These are phyloP conservation scores for Oppia nitens DNA, from an alignment of 1,140 invertebrate species.

Conservation along the genomic window DNA sequence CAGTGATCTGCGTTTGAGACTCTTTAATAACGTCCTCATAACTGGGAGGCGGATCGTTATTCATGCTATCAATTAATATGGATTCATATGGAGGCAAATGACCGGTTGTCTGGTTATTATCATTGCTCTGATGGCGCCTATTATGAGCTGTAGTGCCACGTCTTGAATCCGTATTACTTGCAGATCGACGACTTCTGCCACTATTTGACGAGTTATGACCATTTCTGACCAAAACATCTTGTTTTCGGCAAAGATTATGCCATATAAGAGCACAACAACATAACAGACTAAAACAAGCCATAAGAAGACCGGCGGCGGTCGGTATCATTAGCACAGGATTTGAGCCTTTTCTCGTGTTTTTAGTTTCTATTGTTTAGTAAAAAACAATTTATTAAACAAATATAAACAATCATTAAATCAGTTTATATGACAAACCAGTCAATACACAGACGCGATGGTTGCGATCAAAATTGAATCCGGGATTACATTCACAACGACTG, in stretches of 20 bases:
- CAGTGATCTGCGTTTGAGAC: not conserved
- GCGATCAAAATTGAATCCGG: not conserved
- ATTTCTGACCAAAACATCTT: not conserved
- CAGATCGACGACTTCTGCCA: not conserved
- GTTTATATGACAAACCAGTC: not conserved
- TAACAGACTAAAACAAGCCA: slow-evolving; percentile 6
- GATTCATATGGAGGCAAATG: not conserved
- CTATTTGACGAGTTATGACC: not conserved
- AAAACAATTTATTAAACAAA: not conserved
- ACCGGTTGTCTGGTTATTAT: not conserved
- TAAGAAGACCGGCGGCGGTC: slow-evolving; percentile 3
- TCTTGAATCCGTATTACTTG: not conserved
- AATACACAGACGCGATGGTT: slow-evolving; percentile 6
- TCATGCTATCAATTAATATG: not conserved
- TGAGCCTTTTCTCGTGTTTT: not conserved
- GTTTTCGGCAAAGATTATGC: slow-evolving; percentile 9
- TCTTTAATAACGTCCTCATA: slow-evolving; percentile 13
- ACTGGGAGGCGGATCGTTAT: slow-evolving; percentile 8
- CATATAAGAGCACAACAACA: slow-evolving; percentile 9
- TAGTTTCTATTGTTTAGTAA: not conserved
- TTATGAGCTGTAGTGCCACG: not conserved
- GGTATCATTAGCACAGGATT: slow-evolving; percentile 3
- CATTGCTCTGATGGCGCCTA: not conserved
- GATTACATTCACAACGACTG: slow-evolving; percentile 2
- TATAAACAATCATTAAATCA: not conserved